Evolutionary conservation across 2,113 vertebrate species (phyloP).

Genomic region (Sturnus vulgaris): DNA sequence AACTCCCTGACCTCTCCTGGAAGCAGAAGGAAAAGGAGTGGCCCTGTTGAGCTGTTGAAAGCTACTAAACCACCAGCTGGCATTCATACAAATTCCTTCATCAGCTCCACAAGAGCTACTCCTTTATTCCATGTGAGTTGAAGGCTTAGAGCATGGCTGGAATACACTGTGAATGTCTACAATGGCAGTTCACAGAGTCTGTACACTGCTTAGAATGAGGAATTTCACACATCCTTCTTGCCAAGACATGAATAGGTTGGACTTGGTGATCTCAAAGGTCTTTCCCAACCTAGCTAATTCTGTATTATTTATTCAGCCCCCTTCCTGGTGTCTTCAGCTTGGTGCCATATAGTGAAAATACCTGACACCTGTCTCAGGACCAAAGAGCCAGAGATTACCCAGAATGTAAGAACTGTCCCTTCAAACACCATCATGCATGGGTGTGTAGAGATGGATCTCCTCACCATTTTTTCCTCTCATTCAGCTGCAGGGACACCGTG

Average conservation of each 20-base stretch:
- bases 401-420: background rate
- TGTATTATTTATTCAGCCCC: background rate
- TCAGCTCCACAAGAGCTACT: background rate
- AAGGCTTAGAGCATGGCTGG: background rate
- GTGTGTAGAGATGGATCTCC: background rate
- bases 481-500: background rate
- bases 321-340: background rate
- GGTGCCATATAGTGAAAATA: background rate
- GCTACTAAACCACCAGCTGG: background rate
- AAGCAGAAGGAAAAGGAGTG: background rate
- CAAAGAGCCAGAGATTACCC: background rate
- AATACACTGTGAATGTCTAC: background rate
- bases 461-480: background rate
- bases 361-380: background rate
- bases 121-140: background rate
- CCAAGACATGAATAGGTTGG: background rate
- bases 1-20: background rate
- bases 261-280: background rate
- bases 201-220: background rate
- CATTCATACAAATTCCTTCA: background rate
- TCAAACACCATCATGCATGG: background rate
- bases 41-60: background rate
- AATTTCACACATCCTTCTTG: background rate
- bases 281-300: background rate
- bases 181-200: background rate